phyloP scores from a whole-genome alignment of 2,113 vertebrate species.

The Lasiurus cinereus region DNA sequence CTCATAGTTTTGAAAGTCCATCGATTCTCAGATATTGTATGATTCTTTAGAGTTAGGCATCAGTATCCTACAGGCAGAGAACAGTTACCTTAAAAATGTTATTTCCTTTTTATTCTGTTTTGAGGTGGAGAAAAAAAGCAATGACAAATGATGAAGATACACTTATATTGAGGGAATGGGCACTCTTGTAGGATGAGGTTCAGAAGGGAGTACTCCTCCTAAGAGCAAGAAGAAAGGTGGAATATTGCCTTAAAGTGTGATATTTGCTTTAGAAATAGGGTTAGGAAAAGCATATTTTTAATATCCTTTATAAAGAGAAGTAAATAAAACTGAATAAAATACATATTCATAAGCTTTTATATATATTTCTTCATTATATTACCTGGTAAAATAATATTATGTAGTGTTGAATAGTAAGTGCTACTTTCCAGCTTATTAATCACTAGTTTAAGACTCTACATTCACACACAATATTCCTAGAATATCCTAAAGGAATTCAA shows the following conservation, averaged over 20 bases:
- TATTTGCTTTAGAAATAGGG: not conserved
- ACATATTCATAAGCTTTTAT: not conserved
- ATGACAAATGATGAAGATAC: not conserved
- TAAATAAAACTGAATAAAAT: not conserved
- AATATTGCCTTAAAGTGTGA: not conserved
- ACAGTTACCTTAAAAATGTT: not conserved
- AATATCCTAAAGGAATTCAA: not conserved
- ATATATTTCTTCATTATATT: not conserved
- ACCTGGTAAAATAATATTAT: not conserved
- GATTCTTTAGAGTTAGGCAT: not conserved
- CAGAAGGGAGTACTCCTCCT: not conserved
- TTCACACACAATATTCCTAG: not conserved
- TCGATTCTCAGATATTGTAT: not conserved
- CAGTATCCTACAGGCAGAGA: not conserved
- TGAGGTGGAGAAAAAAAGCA: not conserved
- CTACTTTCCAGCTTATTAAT: not conserved
- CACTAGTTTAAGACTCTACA: not conserved
- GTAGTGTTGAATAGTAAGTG: not conserved
- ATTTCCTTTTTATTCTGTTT: not conserved
- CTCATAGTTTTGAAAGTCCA: not conserved
- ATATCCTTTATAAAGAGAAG: not conserved
- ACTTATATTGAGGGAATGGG: not conserved
- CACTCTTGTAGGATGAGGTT: not conserved
- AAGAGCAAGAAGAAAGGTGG: not conserved
- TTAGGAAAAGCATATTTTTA: not conserved